Base-by-base conservation (phyloP, 2,113 vertebrate genomes). In the Euleptes europaea region DNA sequence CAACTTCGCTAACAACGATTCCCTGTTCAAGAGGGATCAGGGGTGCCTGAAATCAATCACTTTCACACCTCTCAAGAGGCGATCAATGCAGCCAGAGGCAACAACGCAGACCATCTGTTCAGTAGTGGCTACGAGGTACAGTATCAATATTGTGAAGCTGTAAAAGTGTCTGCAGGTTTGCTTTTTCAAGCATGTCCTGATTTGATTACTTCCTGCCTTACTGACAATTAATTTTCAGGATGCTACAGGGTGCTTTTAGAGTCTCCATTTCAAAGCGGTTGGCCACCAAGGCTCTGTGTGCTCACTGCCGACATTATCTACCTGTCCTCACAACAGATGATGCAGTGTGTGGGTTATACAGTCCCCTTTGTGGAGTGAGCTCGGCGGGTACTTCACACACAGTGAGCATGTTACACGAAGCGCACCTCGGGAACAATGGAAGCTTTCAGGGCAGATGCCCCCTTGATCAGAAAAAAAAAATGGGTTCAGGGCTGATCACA, bases 141-240 rank as follows among this genome's bases (percentile, higher is more conserved):
- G 75, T 71, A 76, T 78, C 75, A 84, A 84, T 84, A 78, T 60
- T 78, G 49, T 70, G 74, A 67, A 78, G 83, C 49, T 70, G 49
- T 84, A 78, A 84, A 78, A 70, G 23, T 33, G 65, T 84, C 49
- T 42, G 31, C 69, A 31, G 15, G 49, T 69, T 3, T 63, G 15
- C 70, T 35, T 75, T 42, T 65, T 26, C 13, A 0, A 0, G 10
- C n/a, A 0, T 0, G 38, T 33, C 12, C 0, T 0, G 33, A 1
- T 60, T 0, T 0, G 5, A 10, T 13, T 0, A 0, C 47, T 88
- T 31, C 44, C 74, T 86, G 51, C 49, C 28, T 31, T 11, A 42
- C 35, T 72, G 21, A 66, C 40, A 40, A n/a, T 66, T 75, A 17
- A 35, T 63, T 74, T 14, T 47, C 28, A 84, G 60, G 26, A 8